phyloP scores from a whole-genome alignment of 2,888 invertebrate species.

The Cremastinae sp. region DNA sequence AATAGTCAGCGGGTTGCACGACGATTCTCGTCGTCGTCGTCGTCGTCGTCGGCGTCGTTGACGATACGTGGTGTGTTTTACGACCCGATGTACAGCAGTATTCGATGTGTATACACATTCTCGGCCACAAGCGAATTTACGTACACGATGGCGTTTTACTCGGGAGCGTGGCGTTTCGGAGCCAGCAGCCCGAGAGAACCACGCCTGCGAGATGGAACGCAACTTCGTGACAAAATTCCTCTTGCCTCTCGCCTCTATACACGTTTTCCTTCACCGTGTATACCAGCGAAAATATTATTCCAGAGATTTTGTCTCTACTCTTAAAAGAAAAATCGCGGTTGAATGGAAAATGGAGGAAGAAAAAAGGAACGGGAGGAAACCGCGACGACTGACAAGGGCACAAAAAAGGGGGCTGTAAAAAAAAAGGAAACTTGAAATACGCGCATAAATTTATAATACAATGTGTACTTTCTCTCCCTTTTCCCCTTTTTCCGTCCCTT shows the following conservation, averaged over 20 bases:
- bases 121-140: neutral
- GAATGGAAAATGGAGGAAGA: neutral
- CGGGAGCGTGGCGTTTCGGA: conserved; percentile 33
- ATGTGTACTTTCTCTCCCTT: too few relatives aligned
- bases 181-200: conserved; percentile 44
- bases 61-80: conserved; percentile 57
- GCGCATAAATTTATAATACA: neutral
- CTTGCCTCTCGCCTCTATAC: conserved; percentile 19
- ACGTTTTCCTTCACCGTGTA: neutral
- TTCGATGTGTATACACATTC: conserved; percentile 21
- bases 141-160: conserved; percentile 37
- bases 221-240: conserved; percentile 53
- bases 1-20: conserved; percentile 41
- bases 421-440: neutral
- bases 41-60: conserved; percentile 42
- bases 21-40: conserved; percentile 30
- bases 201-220: conserved; percentile 45
- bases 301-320: conserved; percentile 29
- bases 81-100: conserved; percentile 51
- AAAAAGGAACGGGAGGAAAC: neutral
- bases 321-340: conserved; percentile 13
- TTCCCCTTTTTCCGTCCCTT: too few relatives aligned
- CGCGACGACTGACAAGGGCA: conserved; percentile 11
- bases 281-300: conserved; percentile 52
- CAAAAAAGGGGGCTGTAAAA: neutral